Base-by-base conservation (phyloP, 2,888 invertebrate genomes). In the Mythimna ferrago region DNA sequence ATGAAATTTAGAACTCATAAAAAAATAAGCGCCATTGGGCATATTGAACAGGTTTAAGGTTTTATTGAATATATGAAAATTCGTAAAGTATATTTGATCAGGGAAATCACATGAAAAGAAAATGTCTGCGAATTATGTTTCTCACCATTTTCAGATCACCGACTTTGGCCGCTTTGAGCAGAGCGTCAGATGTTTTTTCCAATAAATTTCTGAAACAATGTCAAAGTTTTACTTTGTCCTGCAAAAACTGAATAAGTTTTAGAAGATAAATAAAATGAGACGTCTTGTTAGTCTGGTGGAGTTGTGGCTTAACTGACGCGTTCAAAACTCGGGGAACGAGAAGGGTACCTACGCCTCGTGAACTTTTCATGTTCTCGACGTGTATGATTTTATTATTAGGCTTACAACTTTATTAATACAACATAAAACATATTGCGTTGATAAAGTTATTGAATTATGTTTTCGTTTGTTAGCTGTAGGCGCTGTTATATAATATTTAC, bases 111-210 rank as follows among this genome's bases (percentile, higher is more conserved):
- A 57, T 51, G 65, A 64, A 66, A 77, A 68, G 19, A 60, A 81
- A 72, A 76, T 66, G 60, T 66, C 57, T 64, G 48, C 63, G 58
- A 81, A 78, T 67, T 53, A 81, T 77, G 76, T 78, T 57, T 71
- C 96, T 96, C 96, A 98, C 98, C 97, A 97, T 97, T 96, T 97
- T 97, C 78, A 98, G 96, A 95, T 98, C 98, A 80, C 98, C 98
- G 88, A 97, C 96, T 97, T 98, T 98, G 63, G 98, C 98, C 80
- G 98, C 98, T 95, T 97, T 97, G 87, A 99, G 96, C 86, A 99
- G 97, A 87, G 97, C 97, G 93, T 98, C 98, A 87, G 98, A 98
- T 87, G 98, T 98, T 96, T 97, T 98, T 95, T 98, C 98, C 92
- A 98, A 96, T 90, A 98, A 97, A 94, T 98, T 97, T 94, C 98